These are phyloP conservation scores for Aproaerema taeniolella DNA, from an alignment of 2,888 invertebrate species.

Conservation along the genomic window DNA sequence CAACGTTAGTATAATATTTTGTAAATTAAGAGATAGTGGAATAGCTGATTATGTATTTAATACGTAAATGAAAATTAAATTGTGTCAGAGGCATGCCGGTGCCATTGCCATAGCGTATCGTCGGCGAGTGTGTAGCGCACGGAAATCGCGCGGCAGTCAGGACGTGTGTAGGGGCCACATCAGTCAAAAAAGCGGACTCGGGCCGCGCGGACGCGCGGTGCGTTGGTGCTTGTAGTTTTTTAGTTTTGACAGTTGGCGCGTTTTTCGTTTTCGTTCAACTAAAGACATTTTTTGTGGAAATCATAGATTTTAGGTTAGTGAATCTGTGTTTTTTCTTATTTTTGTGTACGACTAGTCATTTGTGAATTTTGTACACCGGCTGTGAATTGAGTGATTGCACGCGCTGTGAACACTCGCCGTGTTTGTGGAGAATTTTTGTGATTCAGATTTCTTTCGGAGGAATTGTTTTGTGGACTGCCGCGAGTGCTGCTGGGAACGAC, in stretches of 20 bases:
- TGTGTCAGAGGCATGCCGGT: conserved; percentile 50
- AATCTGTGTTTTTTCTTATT: conserved; percentile 73
- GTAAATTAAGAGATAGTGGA: conserved; percentile 60
- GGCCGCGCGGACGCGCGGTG: conserved; percentile 68
- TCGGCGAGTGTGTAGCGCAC: conserved; percentile 40
- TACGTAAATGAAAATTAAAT: conserved; percentile 64
- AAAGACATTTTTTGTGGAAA: conserved; percentile 59
- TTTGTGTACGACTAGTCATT: conserved; percentile 67
- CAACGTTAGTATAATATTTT: conserved; percentile 58
- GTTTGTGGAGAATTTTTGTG: conserved; percentile 65
- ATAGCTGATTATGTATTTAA: conserved; percentile 44
- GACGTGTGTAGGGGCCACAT: conserved; percentile 38
- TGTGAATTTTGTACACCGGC: conserved; percentile 66
- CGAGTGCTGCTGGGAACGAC: conserved; percentile 42
- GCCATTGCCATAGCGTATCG: conserved; percentile 38
- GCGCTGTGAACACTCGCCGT: conserved; percentile 61
- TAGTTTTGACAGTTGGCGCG: conserved; percentile 77
- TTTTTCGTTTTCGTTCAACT: conserved; percentile 66
- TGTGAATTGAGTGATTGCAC: conserved; percentile 68
- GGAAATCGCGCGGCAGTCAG: conserved; percentile 33
- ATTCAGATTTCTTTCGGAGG: conserved; percentile 55
- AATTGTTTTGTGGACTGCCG: conserved; percentile 48
- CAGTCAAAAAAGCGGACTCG: conserved; percentile 73
- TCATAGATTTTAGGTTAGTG: conserved; percentile 74
- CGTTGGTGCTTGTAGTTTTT: conserved; percentile 76